Evolutionary conservation across 2,113 vertebrate species (phyloP), one percentile per base, ranked within the genome.

Genomic region (Microcebus murinus): DNA sequence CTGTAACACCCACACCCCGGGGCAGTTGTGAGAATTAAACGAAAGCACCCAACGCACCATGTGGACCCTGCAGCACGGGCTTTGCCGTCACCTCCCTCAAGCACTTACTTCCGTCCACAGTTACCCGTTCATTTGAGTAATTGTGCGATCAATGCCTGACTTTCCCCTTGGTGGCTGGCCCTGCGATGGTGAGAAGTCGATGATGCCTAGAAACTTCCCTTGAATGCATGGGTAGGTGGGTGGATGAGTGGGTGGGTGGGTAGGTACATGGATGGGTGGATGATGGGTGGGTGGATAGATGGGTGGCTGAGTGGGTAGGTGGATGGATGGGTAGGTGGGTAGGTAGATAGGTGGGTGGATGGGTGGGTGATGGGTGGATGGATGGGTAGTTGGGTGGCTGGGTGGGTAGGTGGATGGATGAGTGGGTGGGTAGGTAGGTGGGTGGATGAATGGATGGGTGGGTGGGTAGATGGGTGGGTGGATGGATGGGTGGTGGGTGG

Each of bases 71-170:
- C 50, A 10, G 45, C 13, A 12, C 63, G 23, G 39, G 21, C 8
- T 34, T 3, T 1, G 36, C 74, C 27, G 36, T 67, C 36, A 11
- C 6, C 42, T 67, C 59, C 20, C 59, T 31, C 65, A 3, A 42
- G 61, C 3, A 50, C 55, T n/a, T 15, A 17, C 61, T n/a, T 50
- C 50, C 13, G 11, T 31, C 67, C 50, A 6, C 20, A 18, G 0
- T 8, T 42, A 23, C 48, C 29, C 9, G 57, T 13, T 15, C n/a
- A 7, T 45, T 8, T 45, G 17, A 85, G 71, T 39, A 65, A n/a
- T 5, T 36, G 29, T 59, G 6, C 4, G 10, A 18, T 25, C 34
- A 12, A 45, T 0, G 1, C 8, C 27, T 9, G 3, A 31, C 39
- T 86, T 71, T 15, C 7, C 39, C 27, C 50, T 79, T 5, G 5